Conservation (phyloP, 1,140 invertebrate species). For the Drosophila lacertosa region DNA sequence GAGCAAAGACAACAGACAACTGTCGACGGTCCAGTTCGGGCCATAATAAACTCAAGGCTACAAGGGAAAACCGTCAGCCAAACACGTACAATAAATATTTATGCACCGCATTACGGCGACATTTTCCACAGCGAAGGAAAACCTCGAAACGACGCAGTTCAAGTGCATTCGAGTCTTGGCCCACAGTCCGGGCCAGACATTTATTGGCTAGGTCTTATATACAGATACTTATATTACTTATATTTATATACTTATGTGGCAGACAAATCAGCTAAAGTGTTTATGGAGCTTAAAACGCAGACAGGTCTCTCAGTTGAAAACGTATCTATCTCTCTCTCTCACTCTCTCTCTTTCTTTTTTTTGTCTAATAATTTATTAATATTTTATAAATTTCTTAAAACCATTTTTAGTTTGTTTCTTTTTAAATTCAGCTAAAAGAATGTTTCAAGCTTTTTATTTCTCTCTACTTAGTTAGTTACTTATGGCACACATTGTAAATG, state of each 20-base stretch:
- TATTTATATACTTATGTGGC: no score
- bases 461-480: no score
- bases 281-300: not conserved
- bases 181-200: slow-evolving; percentile 12
- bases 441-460: not conserved
- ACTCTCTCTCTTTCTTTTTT: no score
- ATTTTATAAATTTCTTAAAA: no score
- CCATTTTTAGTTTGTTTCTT: not conserved
- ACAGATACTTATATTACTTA: no score
- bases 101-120: slow-evolving; percentile 51
- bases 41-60: slow-evolving; percentile 28
- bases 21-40: slow-evolving; percentile 12
- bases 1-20: slow-evolving; percentile 9
- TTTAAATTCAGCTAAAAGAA: not conserved
- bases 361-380: not conserved
- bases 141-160: slow-evolving; percentile 11
- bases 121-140: slow-evolving; percentile 24
- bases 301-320: not conserved
- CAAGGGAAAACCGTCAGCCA: slow-evolving; percentile 13
- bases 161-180: slow-evolving; percentile 17
- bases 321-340: no score
- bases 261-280: slow-evolving; percentile 19
- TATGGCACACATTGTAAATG: not conserved
- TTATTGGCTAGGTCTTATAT: slow-evolving; percentile 24
- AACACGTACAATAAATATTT: slow-evolving; percentile 71